phyloP scores from a whole-genome alignment of 2,113 vertebrate genomes.

The Apteryx mantelli region DNA sequence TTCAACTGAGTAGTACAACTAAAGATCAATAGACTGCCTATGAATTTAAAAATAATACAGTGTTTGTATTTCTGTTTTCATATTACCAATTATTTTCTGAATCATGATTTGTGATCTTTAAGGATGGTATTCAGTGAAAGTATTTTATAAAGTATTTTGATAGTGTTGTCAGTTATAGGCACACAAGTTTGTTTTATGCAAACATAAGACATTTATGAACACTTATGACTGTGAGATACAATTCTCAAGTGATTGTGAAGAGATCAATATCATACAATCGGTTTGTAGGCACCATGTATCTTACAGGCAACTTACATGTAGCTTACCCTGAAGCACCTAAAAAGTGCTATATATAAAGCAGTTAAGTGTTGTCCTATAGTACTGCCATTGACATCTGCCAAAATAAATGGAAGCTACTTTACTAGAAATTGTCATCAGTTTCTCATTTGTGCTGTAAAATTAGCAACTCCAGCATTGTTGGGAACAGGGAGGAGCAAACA shows the following conservation, averaged over 20 bases:
- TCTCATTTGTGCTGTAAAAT: constrained; percentile 66
- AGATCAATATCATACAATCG: not conserved
- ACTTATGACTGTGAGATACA: not conserved
- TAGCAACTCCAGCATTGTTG: constrained; percentile 54
- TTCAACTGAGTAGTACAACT: not conserved
- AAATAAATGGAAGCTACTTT: constrained; percentile 31
- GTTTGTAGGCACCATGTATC: not conserved
- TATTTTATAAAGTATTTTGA: not conserved
- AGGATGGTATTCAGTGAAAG: not conserved
- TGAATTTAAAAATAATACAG: not conserved
- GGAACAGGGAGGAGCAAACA: constrained; percentile 53
- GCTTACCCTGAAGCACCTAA: not conserved
- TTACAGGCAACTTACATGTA: not conserved
- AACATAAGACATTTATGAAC: not conserved
- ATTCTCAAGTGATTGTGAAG: not conserved
- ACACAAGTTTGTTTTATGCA: not conserved
- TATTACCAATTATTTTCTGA: not conserved
- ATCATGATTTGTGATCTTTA: not conserved
- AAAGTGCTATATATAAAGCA: not conserved
- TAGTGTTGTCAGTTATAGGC: not conserved
- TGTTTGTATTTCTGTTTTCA: not conserved
- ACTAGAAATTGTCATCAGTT: constrained; percentile 43
- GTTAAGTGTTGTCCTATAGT: not conserved
- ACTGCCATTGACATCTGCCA: not conserved
- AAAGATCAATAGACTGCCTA: not conserved